Evolutionary conservation across 2,888 invertebrate species (phyloP).

Genomic region (Trichogramma evanescens): DNA sequence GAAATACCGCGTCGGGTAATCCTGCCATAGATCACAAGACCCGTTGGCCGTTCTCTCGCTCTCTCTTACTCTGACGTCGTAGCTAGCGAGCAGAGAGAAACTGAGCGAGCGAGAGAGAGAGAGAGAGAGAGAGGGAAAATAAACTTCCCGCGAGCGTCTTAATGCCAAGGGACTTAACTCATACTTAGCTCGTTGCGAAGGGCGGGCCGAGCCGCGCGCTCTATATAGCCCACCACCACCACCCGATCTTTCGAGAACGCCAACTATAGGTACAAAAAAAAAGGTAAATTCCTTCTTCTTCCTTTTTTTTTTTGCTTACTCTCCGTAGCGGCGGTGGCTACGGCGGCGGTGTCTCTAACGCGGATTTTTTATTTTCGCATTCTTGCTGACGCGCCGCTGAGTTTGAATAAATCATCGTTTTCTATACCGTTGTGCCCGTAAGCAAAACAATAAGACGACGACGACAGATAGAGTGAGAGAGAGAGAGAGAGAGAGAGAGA

Average conservation of each 20-base stretch:
- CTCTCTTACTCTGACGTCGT: slow-evolving; percentile 1
- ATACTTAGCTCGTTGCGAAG: slow-evolving; percentile 36
- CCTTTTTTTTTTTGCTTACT: too few species aligned
- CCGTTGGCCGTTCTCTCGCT: slow-evolving; percentile 33
- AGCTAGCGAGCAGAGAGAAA: not conserved
- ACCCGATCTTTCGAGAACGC: too few species aligned
- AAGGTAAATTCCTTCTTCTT: too few species aligned
- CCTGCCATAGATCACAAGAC: slow-evolving; percentile 46
- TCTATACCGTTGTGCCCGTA: too few species aligned
- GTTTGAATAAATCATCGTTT: too few species aligned
- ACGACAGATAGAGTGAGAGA: too few species aligned
- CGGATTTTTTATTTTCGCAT: too few species aligned
- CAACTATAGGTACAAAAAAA: too few species aligned
- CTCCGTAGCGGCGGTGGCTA: too few species aligned
- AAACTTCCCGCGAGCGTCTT: slow-evolving; percentile 30
- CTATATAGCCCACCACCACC: not conserved
- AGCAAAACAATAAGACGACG: too few species aligned
- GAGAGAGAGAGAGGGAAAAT: not conserved
- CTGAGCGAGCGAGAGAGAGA: not conserved
- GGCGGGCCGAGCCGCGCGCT: not conserved
- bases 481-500: not conserved
- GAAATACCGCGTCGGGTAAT: slow-evolving; percentile 48
- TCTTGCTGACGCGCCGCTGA: too few species aligned
- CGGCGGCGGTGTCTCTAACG: too few species aligned
- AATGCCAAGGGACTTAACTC: slow-evolving; percentile 43